Percentiles rank a stretch among this genome's conserved stretches.
Evolutionary conservation across 2,113 vertebrate genomes (phyloP).

Genomic region (Forbesichthys papilliferus): DNA sequence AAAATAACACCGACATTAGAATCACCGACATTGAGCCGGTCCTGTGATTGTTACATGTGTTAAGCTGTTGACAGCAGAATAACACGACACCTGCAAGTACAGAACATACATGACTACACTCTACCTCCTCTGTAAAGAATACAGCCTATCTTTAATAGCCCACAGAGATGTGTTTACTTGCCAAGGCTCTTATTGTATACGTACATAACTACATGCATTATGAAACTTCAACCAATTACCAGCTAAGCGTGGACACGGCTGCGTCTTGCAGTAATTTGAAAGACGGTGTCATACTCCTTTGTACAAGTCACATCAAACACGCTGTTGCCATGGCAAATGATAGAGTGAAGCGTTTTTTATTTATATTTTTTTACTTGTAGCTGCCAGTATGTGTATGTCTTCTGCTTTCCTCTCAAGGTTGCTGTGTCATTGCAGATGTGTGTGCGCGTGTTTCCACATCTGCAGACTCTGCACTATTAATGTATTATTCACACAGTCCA

Average conservation of each 20-base stretch:
- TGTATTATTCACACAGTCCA: slow-evolving; percentile 50
- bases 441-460: neutral
- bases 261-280: slow-evolving; percentile 30
- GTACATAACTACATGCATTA: slow-evolving; percentile 20
- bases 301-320: slow-evolving; percentile 14
- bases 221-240: slow-evolving; percentile 42
- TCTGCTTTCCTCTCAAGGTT: slow-evolving; percentile 52
- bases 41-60: neutral
- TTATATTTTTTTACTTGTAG: slow-evolving; percentile 34
- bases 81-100: too few species aligned
- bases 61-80: neutral
- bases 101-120: too few species aligned
- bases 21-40: too few species aligned
- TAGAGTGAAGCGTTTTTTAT: slow-evolving; percentile 29
- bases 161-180: slow-evolving; percentile 30
- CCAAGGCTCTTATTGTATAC: slow-evolving; percentile 8
- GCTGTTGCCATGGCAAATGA: slow-evolving; percentile 62
- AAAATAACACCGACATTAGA: too few species aligned
- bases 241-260: slow-evolving; percentile 15
- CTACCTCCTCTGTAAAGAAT: neutral
- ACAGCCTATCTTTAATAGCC: neutral
- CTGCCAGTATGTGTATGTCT: slow-evolving; percentile 27
- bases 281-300: neutral
- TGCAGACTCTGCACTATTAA: slow-evolving; percentile 41
- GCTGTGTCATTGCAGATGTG: slow-evolving; percentile 35